Conservation (phyloP, 2,113 vertebrate species). For the Panurus biarmicus region DNA sequence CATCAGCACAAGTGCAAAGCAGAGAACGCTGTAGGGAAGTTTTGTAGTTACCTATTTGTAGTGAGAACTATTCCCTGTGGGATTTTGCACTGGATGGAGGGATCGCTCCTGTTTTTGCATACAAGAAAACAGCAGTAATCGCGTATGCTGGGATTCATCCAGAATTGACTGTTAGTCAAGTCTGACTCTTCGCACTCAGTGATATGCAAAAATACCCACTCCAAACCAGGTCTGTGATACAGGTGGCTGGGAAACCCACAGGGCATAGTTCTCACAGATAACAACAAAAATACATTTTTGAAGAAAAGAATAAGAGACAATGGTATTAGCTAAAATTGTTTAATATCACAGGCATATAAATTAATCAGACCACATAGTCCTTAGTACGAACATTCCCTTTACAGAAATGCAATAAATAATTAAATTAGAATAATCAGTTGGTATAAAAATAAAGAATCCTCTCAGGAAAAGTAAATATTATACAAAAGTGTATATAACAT, state of each 20-base stretch:
- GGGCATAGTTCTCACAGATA: neutral
- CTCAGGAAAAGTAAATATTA: conserved; percentile 58
- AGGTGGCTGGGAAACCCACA: neutral
- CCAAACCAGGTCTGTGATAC: neutral
- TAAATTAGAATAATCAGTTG: conserved; percentile 67
- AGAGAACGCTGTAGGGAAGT: neutral
- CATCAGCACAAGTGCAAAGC: neutral
- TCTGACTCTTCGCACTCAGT: neutral
- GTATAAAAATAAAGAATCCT: conserved; percentile 66
- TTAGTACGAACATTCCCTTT: conserved; percentile 50
- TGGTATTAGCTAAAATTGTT: conserved; percentile 39
- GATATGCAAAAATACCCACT: neutral
- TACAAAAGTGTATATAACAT: conserved; percentile 51
- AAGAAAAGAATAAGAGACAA: neutral
- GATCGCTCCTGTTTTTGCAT: neutral
- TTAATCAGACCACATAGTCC: conserved; percentile 58
- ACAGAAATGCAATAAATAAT: conserved; percentile 76
- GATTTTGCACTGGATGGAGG: neutral
- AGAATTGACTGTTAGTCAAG: neutral
- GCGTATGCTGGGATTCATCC: neutral
- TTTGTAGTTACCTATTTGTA: neutral
- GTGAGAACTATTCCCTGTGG: neutral
- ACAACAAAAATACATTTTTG: neutral
- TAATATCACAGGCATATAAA: conserved; percentile 70
- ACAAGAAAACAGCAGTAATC: neutral